These are phyloP conservation scores for Cyphomyrmex costatus DNA, from an alignment of 1,140 invertebrate genomes.

Conservation along the genomic window DNA sequence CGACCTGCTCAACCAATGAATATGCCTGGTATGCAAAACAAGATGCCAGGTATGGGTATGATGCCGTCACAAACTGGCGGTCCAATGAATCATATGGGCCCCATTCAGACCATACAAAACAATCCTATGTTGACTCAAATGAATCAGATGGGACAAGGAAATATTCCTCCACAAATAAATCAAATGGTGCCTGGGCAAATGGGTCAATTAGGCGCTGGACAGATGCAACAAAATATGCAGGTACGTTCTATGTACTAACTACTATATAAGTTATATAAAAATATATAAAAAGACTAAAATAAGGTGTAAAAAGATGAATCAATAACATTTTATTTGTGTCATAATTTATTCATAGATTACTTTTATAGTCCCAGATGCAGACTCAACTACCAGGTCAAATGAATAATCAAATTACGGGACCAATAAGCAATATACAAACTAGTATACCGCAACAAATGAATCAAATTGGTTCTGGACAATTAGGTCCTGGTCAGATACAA, in stretches of 20 bases:
- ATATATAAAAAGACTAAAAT: conserved; percentile 9
- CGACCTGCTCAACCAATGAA: conserved; percentile 88
- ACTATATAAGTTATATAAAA: neutral
- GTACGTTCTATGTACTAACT: conserved; percentile 68
- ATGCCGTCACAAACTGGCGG: conserved; percentile 84
- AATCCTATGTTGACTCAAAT: conserved; percentile 85
- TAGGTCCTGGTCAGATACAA: conserved; percentile 87
- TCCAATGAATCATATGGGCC: conserved; percentile 83
- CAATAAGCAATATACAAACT: conserved; percentile 84
- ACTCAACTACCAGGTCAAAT: conserved; percentile 87
- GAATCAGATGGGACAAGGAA: conserved; percentile 83
- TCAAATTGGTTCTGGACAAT: conserved; percentile 87
- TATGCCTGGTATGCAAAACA: conserved; percentile 88
- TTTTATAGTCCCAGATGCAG: conserved; percentile 84
- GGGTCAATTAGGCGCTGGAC: conserved; percentile 80
- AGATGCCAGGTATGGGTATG: conserved; percentile 86
- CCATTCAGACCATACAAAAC: conserved; percentile 83
- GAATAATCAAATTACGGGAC: conserved; percentile 83
- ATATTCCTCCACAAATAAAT: conserved; percentile 83
- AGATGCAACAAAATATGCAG: conserved; percentile 84
- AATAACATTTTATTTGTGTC: neutral
- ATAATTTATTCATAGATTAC: conserved; percentile 66
- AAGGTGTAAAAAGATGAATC: neutral
- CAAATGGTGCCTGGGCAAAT: conserved; percentile 83
- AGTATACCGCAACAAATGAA: conserved; percentile 84